Evolutionary conservation across 1,140 invertebrate species (phyloP).

Genomic region (Conus betulinus): DNA sequence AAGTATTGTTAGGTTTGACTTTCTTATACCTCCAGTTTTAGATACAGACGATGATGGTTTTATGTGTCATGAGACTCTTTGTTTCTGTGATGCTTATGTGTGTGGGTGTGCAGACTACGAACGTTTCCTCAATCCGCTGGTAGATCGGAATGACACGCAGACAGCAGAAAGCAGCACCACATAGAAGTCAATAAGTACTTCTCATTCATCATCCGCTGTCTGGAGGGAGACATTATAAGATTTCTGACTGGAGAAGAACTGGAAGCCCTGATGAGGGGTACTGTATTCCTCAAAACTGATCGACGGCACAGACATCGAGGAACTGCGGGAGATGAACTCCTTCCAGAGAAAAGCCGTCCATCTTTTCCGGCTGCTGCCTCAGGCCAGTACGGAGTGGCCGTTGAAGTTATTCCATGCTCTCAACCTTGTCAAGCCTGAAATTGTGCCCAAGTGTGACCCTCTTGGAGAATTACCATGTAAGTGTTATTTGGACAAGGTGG

Average conservation of each 20-base stretch:
- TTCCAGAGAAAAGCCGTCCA: background rate
- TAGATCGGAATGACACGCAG: background rate
- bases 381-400: background rate
- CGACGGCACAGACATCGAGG: background rate
- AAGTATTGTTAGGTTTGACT: no score
- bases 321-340: background rate
- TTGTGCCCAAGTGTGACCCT: constrained; percentile 22
- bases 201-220: background rate
- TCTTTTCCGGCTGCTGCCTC: background rate
- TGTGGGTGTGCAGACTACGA: background rate
- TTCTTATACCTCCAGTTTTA: no score
- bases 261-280: background rate
- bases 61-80: no score
- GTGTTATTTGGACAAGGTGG: background rate
- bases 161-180: background rate
- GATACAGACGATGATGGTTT: no score
- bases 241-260: background rate
- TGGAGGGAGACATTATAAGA: background rate
- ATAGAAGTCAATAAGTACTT: background rate
- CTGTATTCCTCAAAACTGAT: background rate
- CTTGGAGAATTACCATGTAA: constrained; percentile 21
- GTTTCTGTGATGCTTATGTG: background rate
- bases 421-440: background rate
- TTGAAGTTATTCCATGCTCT: background rate
- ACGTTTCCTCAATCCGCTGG: background rate